Conservation (phyloP, 2,888 invertebrate genomes). For the Philonicus albiceps region DNA sequence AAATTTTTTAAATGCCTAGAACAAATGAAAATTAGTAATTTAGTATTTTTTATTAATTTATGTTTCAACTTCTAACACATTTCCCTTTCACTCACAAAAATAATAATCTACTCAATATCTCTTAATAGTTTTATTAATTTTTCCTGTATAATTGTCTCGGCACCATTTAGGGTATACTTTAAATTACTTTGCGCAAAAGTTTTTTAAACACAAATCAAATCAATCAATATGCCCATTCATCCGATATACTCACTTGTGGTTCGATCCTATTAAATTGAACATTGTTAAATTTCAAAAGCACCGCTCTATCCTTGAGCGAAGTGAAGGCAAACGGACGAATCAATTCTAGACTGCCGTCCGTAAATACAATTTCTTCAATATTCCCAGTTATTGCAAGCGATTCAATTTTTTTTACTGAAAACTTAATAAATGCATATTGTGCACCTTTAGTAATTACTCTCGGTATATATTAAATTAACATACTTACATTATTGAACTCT, state of each 20-base stretch:
- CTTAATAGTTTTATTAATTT: conserved; percentile 54
- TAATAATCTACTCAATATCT: background rate
- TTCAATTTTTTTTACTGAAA: conserved; percentile 65
- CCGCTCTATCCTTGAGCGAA: conserved; percentile 70
- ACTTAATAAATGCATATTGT: background rate
- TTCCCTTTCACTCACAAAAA: background rate
- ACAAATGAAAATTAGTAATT: background rate
- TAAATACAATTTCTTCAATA: conserved; percentile 73
- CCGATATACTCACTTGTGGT: conserved; percentile 56
- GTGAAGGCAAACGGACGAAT: conserved; percentile 79
- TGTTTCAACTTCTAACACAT: no score
- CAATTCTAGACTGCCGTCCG: conserved; percentile 68
- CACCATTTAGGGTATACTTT: background rate
- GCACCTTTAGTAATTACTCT: background rate
- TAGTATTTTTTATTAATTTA: background rate
- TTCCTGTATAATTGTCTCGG: conserved; percentile 48
- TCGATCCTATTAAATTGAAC: conserved; percentile 70
- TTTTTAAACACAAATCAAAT: background rate
- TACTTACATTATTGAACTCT: conserved; percentile 58
- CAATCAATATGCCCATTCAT: background rate
- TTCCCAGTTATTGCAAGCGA: conserved; percentile 75
- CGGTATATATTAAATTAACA: background rate
- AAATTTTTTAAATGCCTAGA: conserved; percentile 81
- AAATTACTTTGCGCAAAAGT: background rate
- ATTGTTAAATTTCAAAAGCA: conserved; percentile 71